Evolutionary conservation across 2,888 invertebrate species (phyloP), one percentile per base, ranked within the genome.

Genomic region (Imbricaverruca yamaguchii): DNA sequence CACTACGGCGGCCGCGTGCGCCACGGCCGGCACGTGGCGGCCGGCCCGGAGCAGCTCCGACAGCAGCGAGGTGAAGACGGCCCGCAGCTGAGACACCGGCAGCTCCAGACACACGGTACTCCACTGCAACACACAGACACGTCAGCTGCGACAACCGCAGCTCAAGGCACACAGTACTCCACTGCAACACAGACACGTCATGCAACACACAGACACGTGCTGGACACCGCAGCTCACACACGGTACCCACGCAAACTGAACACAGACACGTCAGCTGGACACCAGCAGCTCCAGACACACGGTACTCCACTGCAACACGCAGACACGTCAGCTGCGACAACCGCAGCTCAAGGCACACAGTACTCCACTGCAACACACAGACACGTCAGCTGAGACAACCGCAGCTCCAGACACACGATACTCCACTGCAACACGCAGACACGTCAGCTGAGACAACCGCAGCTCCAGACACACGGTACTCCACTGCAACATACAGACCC

Each of bases 1-100:
- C 85, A 93, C 93, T 80, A 96, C 92, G 11, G 96, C 94, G 25
- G 96, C 95, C 0, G 95, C 95, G 82, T 96, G 93, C 81, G 95
- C 93, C 85, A 96, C 87, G 82, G 94, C 95, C 21, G 95, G 95
- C 85, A 94, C 92, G 86, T 94, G 92, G 82, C 93, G 91, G 86
- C 93, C 94, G 87, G 93, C 92, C 59, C 92, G 90, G 86, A 94
- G 93, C 85, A 96, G 89, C 88, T 96, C 94, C 84, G 91, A 90
- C 59, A 96, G 93, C 83, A 94, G 91, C 84, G 92, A 92, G 82
- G 92, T 91, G 84, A 94, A 93, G 10, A 94, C 94, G 84, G 92
- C 89, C 85, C 94, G 93, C 80, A 96, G 89, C 80, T 92, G 92
- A 82, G 92, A 91, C 87, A 95, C 92, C 79, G 94, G 92, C 83